These are phyloP conservation scores for Pseudomugil tenellus DNA, from an alignment of 2,797 vertebrate species.

Conservation along the genomic window DNA sequence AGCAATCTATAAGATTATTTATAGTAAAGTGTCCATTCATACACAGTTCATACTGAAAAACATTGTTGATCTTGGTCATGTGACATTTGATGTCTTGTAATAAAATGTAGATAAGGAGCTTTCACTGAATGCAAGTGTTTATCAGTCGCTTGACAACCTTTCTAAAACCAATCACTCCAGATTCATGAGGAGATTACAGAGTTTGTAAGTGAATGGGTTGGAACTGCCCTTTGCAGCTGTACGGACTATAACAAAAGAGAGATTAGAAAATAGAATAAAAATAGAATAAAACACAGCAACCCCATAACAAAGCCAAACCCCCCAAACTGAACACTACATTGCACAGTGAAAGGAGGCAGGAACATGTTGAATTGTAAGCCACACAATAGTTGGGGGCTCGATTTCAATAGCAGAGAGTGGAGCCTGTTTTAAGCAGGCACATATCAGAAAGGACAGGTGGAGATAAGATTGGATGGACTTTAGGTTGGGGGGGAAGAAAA, in stretches of 20 bases:
- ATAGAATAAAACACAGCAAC: conserved; percentile 16
- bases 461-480: conserved; percentile 49
- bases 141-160: conserved; percentile 22
- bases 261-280: conserved; percentile 38
- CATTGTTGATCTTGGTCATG: conserved; percentile 5
- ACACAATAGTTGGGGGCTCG: conserved; percentile 50
- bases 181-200: conserved; percentile 58
- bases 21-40: conserved; percentile 8
- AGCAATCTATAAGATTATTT: conserved; percentile 19
- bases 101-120: conserved; percentile 33
- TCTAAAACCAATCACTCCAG: conserved; percentile 47
- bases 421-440: conserved; percentile 37
- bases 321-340: not conserved
- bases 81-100: conserved; percentile 17
- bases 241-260: conserved; percentile 39
- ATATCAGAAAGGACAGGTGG: conserved; percentile 43
- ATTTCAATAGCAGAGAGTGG: conserved; percentile 34
- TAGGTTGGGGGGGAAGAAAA: conserved; percentile 20
- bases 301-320: conserved; percentile 22
- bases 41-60: not conserved
- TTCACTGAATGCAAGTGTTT: conserved; percentile 29
- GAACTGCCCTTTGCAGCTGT: conserved; percentile 27
- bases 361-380: conserved; percentile 36
- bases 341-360: not conserved
- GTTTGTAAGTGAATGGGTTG: conserved; percentile 30